Conservation (phyloP, 1,140 invertebrate species). For the Cydia amplana region DNA sequence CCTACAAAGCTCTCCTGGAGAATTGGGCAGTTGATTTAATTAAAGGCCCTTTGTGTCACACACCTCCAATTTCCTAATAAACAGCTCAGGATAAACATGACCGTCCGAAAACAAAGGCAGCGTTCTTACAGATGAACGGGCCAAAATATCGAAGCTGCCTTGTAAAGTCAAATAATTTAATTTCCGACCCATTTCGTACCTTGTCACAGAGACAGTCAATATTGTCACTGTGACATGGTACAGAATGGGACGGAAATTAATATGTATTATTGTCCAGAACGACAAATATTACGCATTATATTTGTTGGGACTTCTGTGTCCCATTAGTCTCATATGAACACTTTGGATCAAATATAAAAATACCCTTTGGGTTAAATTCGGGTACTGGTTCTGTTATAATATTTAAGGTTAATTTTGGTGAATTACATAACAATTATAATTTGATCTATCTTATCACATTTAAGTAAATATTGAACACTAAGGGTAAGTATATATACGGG, state of each 20-base stretch:
- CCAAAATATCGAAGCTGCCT: constrained; percentile 44
- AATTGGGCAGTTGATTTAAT: constrained; percentile 61
- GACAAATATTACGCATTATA: constrained; percentile 45
- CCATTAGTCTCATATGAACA: constrained; percentile 37
- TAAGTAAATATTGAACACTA: too few relatives aligned
- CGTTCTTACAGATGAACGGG: constrained; percentile 45
- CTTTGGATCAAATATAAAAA: constrained; percentile 37
- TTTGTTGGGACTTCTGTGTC: constrained; percentile 21
- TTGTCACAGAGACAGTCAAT: too few relatives aligned
- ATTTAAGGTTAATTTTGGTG: too few relatives aligned
- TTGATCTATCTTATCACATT: too few relatives aligned
- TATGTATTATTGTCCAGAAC: constrained; percentile 41
- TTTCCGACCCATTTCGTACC: too few relatives aligned
- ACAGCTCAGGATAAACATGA: constrained; percentile 46
- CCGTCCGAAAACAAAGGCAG: constrained; percentile 50
- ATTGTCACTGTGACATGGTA: too few relatives aligned
- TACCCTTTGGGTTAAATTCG: not conserved
- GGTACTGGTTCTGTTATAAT: too few relatives aligned
- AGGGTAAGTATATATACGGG: too few relatives aligned
- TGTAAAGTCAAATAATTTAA: too few relatives aligned
- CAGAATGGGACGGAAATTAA: too few relatives aligned
- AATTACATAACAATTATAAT: too few relatives aligned
- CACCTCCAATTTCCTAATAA: constrained; percentile 62
- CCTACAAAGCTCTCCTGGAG: constrained; percentile 41
- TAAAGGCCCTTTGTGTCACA: constrained; percentile 57